Evolutionary conservation across 2,797 vertebrate species (phyloP).

Genomic region (Poeciliopsis paucimaculata): DNA sequence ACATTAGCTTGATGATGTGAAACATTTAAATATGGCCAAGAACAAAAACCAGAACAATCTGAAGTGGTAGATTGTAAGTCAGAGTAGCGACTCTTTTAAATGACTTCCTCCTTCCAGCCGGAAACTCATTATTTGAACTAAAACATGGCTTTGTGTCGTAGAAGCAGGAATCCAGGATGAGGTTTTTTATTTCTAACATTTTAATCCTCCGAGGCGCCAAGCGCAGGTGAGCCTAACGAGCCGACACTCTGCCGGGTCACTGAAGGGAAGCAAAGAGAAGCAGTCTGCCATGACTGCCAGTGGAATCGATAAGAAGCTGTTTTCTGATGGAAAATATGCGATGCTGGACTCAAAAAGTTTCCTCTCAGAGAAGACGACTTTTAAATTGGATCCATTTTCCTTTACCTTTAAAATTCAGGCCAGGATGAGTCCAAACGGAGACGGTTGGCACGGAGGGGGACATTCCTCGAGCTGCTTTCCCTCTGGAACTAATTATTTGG

Average conservation of each 20-base stretch:
- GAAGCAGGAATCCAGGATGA: background rate
- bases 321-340: background rate
- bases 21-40: background rate
- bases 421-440: constrained; percentile 10
- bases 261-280: background rate
- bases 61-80: background rate
- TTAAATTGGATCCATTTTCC: constrained; percentile 8
- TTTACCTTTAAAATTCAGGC: constrained; percentile 20
- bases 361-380: background rate
- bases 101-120: background rate
- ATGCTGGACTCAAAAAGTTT: background rate
- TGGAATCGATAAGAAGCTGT: background rate
- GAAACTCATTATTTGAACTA: background rate
- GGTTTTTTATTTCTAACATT: background rate
- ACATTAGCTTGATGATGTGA: background rate
- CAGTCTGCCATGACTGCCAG: background rate
- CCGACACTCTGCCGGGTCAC: background rate
- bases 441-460: constrained; percentile 10
- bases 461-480: constrained; percentile 23
- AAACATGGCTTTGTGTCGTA: background rate
- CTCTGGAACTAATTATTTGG: constrained; percentile 44
- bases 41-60: background rate
- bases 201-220: constrained; percentile 6
- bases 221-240: constrained; percentile 36
- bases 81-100: background rate